Evolutionary conservation across 1,140 invertebrate genomes (phyloP), one percentile per base, ranked within the genome.

Genomic region (Bombus vancouverensis): DNA sequence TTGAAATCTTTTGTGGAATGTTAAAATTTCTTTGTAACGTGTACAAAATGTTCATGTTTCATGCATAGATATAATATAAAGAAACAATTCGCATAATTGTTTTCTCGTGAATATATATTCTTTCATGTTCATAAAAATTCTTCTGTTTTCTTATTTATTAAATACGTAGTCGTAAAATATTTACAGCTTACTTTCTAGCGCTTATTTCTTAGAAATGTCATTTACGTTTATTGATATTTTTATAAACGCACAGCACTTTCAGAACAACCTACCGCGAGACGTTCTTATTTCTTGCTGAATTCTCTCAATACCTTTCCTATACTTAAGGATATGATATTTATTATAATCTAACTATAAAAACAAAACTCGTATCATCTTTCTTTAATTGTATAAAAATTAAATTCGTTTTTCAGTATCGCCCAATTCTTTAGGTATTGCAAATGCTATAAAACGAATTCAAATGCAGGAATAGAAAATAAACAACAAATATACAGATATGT

Each of bases 321-420:
- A 59, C 62, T 81, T 18, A n/a, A 44, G 10, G 53, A 81, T 81
- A 81, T 62, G 68, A 81, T 81, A 39, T 57, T n/a, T 22, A 3
- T 70, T 68, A 37, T 2, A 10, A 44, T 47, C 18, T 28, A 37
- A 39, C 13, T 22, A 47, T 37, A 25, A 68, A 37, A 37, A 2
- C 39, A 59, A 80, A 68, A 80, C 10, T 37, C 22, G 15, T n/a
- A 18, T 22, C 28, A 47, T 34, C 9, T 39, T 15, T 32, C 13
- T 6, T 68, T 28, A 70, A 37, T 9, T 53, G 12, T 47, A 53
- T 3, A 70, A 37, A 47, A 37, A 28, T 57, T 76, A 15, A 57
- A 18, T 34, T 59, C 25, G 3, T 34, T 37, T 39, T 37, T 5
- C 25, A 34, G 2, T 32, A n/a, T 73, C 3, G n/a, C 15, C n/a